Evolutionary conservation across 2,113 vertebrate genomes (phyloP).

Genomic region (Ardeotis arabs): DNA sequence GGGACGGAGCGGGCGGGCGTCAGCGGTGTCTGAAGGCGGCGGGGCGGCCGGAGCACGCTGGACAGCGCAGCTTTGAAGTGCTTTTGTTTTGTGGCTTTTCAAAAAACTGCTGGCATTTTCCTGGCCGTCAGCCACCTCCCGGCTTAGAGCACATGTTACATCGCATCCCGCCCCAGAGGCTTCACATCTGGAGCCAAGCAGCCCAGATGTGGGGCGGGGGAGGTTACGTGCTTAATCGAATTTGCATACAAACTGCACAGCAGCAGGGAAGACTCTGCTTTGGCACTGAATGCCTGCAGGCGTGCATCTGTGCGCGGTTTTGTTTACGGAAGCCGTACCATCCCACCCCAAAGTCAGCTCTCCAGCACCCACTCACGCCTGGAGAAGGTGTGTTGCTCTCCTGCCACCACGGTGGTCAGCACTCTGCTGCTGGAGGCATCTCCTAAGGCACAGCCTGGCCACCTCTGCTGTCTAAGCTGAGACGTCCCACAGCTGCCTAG

Average conservation of each 20-base stretch:
- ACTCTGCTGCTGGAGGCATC: neutral
- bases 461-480: neutral
- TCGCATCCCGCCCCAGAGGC: slow-evolving; percentile 19
- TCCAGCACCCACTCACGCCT: neutral
- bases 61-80: slow-evolving; percentile 52
- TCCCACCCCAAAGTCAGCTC: neutral
- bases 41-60: slow-evolving; percentile 17
- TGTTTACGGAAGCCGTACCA: neutral
- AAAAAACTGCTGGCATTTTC: slow-evolving; percentile 51
- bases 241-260: neutral
- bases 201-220: neutral
- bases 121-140: slow-evolving; percentile 46
- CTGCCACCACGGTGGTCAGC: fast-evolving
- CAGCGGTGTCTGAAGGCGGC: neutral
- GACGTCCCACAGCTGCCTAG: neutral
- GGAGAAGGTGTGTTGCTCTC: neutral
- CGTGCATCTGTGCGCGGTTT: fast-evolving
- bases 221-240: neutral
- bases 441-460: neutral
- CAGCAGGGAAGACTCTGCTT: neutral
- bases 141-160: slow-evolving; percentile 36
- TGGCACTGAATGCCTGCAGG: neutral
- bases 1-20: neutral
- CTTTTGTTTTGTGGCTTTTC: slow-evolving; percentile 36
- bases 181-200: slow-evolving; percentile 45